Evolutionary conservation across 1,140 invertebrate genomes (phyloP).

Genomic region (Hetaerina americana): DNA sequence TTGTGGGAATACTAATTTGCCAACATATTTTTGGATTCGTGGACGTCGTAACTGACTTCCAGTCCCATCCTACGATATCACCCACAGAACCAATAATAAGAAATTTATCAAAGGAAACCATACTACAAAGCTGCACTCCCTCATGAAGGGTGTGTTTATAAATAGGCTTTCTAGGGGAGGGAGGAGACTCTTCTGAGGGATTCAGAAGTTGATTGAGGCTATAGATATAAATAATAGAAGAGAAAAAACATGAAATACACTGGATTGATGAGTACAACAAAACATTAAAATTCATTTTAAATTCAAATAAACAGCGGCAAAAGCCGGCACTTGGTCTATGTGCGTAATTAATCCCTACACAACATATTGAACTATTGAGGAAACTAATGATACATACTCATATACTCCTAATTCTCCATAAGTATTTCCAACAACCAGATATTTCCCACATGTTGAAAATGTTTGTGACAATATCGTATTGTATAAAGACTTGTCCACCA

Average conservation of each 20-base stretch:
- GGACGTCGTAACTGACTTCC: conserved; percentile 48
- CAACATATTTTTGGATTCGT: conserved; percentile 48
- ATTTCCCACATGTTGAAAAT: conserved; percentile 70
- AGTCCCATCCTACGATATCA: conserved; percentile 60
- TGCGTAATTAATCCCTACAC: conserved; percentile 3
- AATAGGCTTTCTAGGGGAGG: conserved; percentile 39
- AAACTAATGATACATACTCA: conserved; percentile 46
- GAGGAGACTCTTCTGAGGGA: conserved; percentile 31
- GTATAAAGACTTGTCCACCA: conserved; percentile 44
- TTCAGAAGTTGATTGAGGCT: conserved; percentile 27
- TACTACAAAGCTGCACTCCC: conserved; percentile 52
- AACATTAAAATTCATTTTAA: not conserved
- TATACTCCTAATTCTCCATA: conserved; percentile 72
- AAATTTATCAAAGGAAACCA: conserved; percentile 53
- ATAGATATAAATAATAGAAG: not conserved
- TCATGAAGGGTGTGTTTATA: conserved; percentile 40
- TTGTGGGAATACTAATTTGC: conserved; percentile 52
- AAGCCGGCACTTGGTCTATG: too few relatives aligned
- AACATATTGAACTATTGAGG: too few relatives aligned
- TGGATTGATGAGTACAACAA: not conserved
- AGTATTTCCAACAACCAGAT: conserved; percentile 66
- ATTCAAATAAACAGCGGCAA: not conserved
- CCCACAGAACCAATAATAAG: conserved; percentile 60
- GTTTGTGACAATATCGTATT: conserved; percentile 65
- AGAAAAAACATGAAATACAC: conserved; percentile 4